Percentiles rank a stretch among this genome's conserved stretches.
Evolutionary conservation across 2,888 invertebrate genomes (phyloP).

Genomic region (Quadroppia sp.): DNA sequence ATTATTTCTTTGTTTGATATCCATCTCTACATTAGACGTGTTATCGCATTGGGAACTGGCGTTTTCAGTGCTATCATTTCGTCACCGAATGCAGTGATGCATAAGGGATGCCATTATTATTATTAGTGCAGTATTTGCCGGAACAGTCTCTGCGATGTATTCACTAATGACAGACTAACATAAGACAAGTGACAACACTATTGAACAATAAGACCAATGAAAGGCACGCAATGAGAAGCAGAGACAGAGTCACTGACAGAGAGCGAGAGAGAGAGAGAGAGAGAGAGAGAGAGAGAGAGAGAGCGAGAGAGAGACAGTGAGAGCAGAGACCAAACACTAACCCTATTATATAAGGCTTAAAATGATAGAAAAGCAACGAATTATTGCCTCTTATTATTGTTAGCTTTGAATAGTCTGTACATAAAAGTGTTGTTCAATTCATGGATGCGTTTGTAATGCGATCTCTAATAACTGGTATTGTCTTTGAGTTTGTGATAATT

Average conservation of each 20-base stretch:
- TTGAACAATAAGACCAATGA: constrained; percentile 25
- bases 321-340: constrained; percentile 6
- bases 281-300: not conserved
- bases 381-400: not conserved
- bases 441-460: constrained; percentile 13
- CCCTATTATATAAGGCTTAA: constrained; percentile 31
- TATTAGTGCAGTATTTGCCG: constrained; percentile 13
- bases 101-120: constrained; percentile 32
- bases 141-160: not conserved
- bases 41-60: not conserved
- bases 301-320: not conserved
- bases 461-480: constrained; percentile 30
- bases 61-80: not conserved
- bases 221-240: constrained; percentile 28
- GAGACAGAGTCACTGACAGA: not conserved
- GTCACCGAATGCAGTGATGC: not conserved
- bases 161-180: constrained; percentile 32
- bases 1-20: not conserved
- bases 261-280: not conserved
- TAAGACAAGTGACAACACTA: constrained; percentile 33
- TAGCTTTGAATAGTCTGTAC: not conserved
- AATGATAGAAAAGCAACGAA: constrained; percentile 24
- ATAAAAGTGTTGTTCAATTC: not conserved
- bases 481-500: constrained; percentile 19
- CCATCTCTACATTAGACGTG: not conserved